Base-by-base conservation (phyloP, 2,888 invertebrate species). In the Tenthredo livida region DNA sequence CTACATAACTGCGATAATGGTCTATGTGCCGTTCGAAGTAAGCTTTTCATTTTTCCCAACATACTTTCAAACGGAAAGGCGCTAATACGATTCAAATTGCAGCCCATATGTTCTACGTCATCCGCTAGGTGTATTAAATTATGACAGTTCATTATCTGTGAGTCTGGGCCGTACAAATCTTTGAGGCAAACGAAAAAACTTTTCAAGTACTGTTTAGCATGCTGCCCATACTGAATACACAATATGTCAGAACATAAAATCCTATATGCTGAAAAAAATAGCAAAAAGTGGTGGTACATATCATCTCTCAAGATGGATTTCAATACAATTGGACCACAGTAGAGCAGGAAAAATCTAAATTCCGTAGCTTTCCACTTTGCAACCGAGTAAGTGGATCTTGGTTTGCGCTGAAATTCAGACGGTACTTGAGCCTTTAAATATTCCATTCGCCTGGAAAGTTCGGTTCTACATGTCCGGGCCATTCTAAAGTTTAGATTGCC, bases 31-130 rank as follows among this genome's bases (percentile, higher is more conserved):
- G 86, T 80, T 33, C 84, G 84, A 25, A 87, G 50, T 9, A 85
- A 58, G 12, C 84, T 50, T 72, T 87, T 85, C 12, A 85, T 77
- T 33, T 67, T 9, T 1, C 87, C 87, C 21, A 87, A 67, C n/a
- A 75, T 84, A 47, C 86, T 87, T 83, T 87, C 87, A 17, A 85
- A 85, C 0, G 85, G 85, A 85, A 87, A 87, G 4, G 87, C 54
- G 25, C 87, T 86, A 73, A 21, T 85, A 15, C 84, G 40, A 1
- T 75, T 85, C 21, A 87, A 58, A n/a, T 84, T 84, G 75, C 85
- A 85, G 84, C 87, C 54, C 80, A 87, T 75, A 77, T 84, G 21
- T 40, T 77, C 33, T 33, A 33, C 33, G 4, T 33, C 33, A 33
- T 33, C 33, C 2, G 33, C 33, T 4, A 33, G 4, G 65, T 87